phyloP scores from a whole-genome alignment of 2,797 vertebrate genomes.

The Microctenopoma stevenorrisi region DNA sequence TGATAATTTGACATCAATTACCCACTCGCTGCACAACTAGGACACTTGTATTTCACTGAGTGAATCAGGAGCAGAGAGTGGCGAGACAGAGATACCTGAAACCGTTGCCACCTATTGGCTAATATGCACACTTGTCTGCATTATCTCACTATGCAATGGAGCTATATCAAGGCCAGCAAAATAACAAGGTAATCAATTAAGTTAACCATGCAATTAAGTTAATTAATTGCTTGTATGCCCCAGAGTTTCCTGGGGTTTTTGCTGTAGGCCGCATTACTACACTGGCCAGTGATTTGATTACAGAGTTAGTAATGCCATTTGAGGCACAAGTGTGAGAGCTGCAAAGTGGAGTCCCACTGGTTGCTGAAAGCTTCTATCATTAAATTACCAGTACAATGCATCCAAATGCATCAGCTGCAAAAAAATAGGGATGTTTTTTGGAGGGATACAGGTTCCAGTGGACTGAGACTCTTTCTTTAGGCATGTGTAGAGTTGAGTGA shows the following conservation, averaged over 20 bases:
- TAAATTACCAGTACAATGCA: conserved; percentile 50
- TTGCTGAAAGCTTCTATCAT: conserved; percentile 45
- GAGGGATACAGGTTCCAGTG: not conserved
- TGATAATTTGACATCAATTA: conserved; percentile 72
- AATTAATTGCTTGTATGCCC: conserved; percentile 83
- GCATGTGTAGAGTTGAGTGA: not conserved
- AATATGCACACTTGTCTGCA: conserved; percentile 68
- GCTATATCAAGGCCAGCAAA: conserved; percentile 74
- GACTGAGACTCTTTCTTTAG: conserved; percentile 9
- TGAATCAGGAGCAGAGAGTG: conserved; percentile 36
- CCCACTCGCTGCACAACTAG: conserved; percentile 53
- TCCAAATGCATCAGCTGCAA: conserved; percentile 18
- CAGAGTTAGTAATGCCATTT: conserved; percentile 74
- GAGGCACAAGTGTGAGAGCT: conserved; percentile 64
- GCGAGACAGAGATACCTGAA: conserved; percentile 56
- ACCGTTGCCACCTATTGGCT: conserved; percentile 55
- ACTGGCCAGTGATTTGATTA: conserved; percentile 77
- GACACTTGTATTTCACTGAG: conserved; percentile 54
- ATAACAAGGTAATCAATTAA: conserved; percentile 84
- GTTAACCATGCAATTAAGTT: conserved; percentile 80
- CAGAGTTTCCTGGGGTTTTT: conserved; percentile 69
- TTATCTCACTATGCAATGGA: conserved; percentile 71
- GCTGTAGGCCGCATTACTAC: conserved; percentile 68
- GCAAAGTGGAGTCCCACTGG: conserved; percentile 69
- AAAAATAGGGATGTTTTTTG: conserved; percentile 7